Evolutionary conservation across 1,140 invertebrate species (phyloP), one percentile per base, ranked within the genome.

Genomic region (Condylostylus longicornis): DNA sequence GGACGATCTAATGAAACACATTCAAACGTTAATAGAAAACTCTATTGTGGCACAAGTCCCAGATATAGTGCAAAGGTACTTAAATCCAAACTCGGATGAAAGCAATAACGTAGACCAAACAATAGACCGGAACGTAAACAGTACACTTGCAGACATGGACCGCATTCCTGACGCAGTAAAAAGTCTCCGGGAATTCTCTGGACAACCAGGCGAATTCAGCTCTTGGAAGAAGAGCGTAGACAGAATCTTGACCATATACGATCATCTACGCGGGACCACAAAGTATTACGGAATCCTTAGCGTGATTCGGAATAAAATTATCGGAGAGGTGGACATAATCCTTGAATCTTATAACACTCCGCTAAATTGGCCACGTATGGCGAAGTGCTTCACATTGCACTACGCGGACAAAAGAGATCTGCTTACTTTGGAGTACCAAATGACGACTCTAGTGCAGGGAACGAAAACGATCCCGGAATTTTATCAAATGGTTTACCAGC

Each of bases 281-380:
- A 45, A 41, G 29, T 45, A 49, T 31, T 47, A 40, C n/a, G 40
- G 35, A 1, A 45, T 45, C 5, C 27, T 42, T 28, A 32, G 39
- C 8, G 41, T 28, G 2, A 44, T 42, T 13, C 20, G 43, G 2
- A 44, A 42, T 10, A 45, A 47, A 28, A 45, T 45, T n/a, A 25
- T 34, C 0, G 42, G 42, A 1, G 6, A 37, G 5, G 44, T 36
- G 1, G 41, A 47, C 17, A 23, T 29, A 3, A 43, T 35, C 5
- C 31, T 49, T 2, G 37, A 49, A 17, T 44, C 38, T 1, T 45
- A 42, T 10, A 44, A 37, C 7, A 23, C 42, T 6, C 38, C 43
- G 2, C n/a, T 50, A 10, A 40, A 46, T 20, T 46, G 48, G 42
- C n/a, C 19, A 1, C 28, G 30, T 2, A 45, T 47, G 0, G 23